These are phyloP conservation scores for Zaprionus nigranus DNA, from an alignment of 1,140 invertebrate species.

Conservation along the genomic window DNA sequence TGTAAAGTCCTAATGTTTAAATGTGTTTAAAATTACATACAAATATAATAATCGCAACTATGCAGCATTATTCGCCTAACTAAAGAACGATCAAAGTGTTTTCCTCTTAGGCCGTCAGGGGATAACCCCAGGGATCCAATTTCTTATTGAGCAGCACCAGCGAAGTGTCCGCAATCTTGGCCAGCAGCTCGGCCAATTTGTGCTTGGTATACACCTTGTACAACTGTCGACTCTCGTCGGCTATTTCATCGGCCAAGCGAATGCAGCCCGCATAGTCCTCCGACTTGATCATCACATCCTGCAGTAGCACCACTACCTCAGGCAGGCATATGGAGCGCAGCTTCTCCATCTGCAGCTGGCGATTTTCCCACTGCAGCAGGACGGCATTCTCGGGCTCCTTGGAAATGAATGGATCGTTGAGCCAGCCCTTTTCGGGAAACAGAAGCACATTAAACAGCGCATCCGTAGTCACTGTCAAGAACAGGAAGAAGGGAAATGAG, in stretches of 20 bases:
- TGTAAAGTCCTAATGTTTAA: conserved; percentile 52
- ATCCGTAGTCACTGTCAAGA: conserved; percentile 88
- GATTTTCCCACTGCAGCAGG: conserved; percentile 70
- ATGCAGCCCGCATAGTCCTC: conserved; percentile 91
- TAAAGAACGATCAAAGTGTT: neutral
- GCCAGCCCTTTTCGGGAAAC: conserved; percentile 95
- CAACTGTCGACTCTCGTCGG: conserved; percentile 90
- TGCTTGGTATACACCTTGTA: conserved; percentile 92
- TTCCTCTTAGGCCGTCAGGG: conserved; percentile 58
- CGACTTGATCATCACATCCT: conserved; percentile 91
- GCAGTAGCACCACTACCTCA: conserved; percentile 91
- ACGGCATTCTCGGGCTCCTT: conserved; percentile 63
- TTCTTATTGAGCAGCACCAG: conserved; percentile 90
- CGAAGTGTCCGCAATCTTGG: conserved; percentile 92
- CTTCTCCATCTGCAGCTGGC: conserved; percentile 88
- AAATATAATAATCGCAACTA: conserved; percentile 31
- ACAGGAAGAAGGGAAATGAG: neutral
- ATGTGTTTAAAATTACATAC: conserved; percentile 62
- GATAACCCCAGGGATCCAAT: conserved; percentile 89
- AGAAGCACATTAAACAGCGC: conserved; percentile 94
- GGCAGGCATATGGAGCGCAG: conserved; percentile 93
- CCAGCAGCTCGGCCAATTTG: conserved; percentile 90
- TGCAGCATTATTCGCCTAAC: conserved; percentile 21
- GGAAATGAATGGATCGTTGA: conserved; percentile 88
- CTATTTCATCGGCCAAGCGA: conserved; percentile 91